Evolutionary conservation across 2,113 vertebrate genomes (phyloP), one percentile per base, ranked within the genome.

Genomic region (Ailurus styani): DNA sequence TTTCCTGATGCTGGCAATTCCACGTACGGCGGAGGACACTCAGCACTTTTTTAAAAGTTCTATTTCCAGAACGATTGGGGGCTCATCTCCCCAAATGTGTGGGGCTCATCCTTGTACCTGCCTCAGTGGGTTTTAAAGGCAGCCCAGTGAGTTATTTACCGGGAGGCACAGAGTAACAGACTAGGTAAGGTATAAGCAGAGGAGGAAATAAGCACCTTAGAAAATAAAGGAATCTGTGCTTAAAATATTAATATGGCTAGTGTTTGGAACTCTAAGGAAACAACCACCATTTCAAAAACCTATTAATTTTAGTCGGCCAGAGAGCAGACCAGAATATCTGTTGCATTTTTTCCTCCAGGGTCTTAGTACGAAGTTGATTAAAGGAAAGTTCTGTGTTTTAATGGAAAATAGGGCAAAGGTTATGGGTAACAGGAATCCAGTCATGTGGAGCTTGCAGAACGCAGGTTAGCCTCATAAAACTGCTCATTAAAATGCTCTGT

Each of bases 321-420:
- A 37, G 7, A 89, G 86, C 20, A 21, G 27, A 92, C 68, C 9
- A 12, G 42, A n/a, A 40, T 29, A 55, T 92, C 75, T 34, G 83
- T 54, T 81, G 60, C 20, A 37, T 37, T 93, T 90, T 77, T 42
- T 15, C 83, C 27, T 45, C 37, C 75, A 21, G 25, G 70, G 55
- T 92, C 75, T 45, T 5, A n/a, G 50, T 14, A 60, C 13, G 55
- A 66, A 93, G 94, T 31, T 54, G 90, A 88, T 93, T 93, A 93
- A 64, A 96, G 93, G 91, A 94, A 97, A 95, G 88, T 89, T 85
- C 94, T 75, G 87, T 66, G 88, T 87, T 97, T 98, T 96, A 94
- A 88, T 88, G 90, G 93, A 68, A 98, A 98, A 97, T 98, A 73
- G 97, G 94, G 97, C 97, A 98, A 97, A 98, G 96, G 97, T 98